These are phyloP conservation scores for Catocala fraxini DNA, from an alignment of 2,888 invertebrate genomes.

Conservation along the genomic window DNA sequence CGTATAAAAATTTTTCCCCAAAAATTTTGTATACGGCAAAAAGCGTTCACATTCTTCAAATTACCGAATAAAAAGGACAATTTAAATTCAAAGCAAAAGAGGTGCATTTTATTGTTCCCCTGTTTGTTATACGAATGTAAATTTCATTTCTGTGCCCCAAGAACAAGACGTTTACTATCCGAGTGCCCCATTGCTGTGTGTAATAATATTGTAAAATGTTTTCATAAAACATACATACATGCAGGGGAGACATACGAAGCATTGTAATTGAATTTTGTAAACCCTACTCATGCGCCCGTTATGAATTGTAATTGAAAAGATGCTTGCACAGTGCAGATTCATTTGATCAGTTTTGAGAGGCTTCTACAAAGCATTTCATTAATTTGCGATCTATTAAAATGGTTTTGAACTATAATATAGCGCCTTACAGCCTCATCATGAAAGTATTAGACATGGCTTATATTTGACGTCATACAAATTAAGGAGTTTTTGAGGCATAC, in stretches of 20 bases:
- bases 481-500: no score
- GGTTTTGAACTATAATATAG: no score
- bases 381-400: background rate
- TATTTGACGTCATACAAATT: no score
- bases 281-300: slow-evolving; percentile 59
- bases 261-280: slow-evolving; percentile 77
- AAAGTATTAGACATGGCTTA: no score
- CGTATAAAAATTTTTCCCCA: background rate
- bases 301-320: slow-evolving; percentile 61
- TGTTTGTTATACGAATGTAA: slow-evolving; percentile 62
- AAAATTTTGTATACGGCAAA: slow-evolving; percentile 6
- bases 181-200: slow-evolving; percentile 55
- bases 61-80: slow-evolving; percentile 38
- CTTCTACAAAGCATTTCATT: background rate
- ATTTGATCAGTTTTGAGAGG: background rate
- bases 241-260: slow-evolving; percentile 62
- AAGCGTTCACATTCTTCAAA: slow-evolving; percentile 30
- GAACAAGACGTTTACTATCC: slow-evolving; percentile 63
- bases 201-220: slow-evolving; percentile 71
- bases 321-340: slow-evolving; percentile 30
- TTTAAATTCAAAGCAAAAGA: slow-evolving; percentile 51
- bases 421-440: no score
- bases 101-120: slow-evolving; percentile 51
- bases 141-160: slow-evolving; percentile 61
- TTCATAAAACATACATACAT: slow-evolving; percentile 74